These are phyloP conservation scores for Pomacea canaliculata DNA, from an alignment of 2,888 invertebrate genomes.

Conservation along the genomic window DNA sequence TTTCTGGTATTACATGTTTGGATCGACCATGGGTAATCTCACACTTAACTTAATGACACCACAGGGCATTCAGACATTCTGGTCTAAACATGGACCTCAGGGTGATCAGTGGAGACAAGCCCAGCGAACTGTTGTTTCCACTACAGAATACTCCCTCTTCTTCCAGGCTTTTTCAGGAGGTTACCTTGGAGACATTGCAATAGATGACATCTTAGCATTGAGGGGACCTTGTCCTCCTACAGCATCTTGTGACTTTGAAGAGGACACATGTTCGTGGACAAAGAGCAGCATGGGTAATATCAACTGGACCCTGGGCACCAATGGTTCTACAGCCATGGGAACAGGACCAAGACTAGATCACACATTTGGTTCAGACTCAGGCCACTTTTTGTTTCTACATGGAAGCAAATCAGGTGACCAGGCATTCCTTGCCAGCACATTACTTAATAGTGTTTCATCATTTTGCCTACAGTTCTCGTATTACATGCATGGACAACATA, in stretches of 20 bases:
- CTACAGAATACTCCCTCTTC: constrained; percentile 9
- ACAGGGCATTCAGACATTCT: constrained; percentile 44
- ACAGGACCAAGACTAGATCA: constrained; percentile 67
- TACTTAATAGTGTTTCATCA: constrained; percentile 46
- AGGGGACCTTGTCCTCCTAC: constrained; percentile 59
- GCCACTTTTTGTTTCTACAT: constrained; percentile 65
- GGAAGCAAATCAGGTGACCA: constrained; percentile 47
- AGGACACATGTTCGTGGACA: not conserved
- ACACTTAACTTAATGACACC: constrained; percentile 57
- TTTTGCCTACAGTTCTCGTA: constrained; percentile 65
- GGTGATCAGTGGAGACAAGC: constrained; percentile 50
- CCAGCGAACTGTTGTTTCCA: constrained; percentile 13
- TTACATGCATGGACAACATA: constrained; percentile 63
- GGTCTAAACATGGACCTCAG: constrained; percentile 52
- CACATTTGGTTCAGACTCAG: constrained; percentile 64
- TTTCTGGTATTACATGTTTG: constrained; percentile 68
- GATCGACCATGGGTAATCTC: constrained; percentile 48
- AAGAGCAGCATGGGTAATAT: constrained; percentile 44
- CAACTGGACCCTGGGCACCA: constrained; percentile 49
- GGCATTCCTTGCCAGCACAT: constrained; percentile 72
- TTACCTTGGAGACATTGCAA: constrained; percentile 62
- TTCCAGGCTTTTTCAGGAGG: constrained; percentile 34
- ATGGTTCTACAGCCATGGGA: constrained; percentile 46
- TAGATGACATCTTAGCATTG: constrained; percentile 64
- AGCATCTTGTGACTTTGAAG: constrained; percentile 56